These are phyloP conservation scores for Drosophila tsacasi DNA, from an alignment of 1,140 invertebrate genomes.

Conservation along the genomic window DNA sequence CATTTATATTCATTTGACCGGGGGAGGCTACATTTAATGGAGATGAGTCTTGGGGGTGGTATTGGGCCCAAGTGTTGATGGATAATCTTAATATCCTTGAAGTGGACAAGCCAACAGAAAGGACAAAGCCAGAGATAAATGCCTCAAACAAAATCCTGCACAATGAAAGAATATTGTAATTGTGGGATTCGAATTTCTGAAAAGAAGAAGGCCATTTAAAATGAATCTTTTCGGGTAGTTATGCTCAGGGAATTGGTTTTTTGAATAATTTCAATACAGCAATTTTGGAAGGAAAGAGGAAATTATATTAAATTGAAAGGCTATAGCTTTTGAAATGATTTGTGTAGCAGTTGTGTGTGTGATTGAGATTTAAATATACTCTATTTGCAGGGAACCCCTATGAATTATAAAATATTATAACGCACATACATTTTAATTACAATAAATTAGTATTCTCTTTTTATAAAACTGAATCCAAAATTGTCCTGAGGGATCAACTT, in stretches of 20 bases:
- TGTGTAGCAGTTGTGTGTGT: neutral
- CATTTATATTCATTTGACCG: slow-evolving; percentile 80
- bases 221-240: neutral
- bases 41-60: neutral
- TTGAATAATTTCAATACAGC: neutral
- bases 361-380: neutral
- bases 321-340: neutral
- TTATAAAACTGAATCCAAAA: neutral
- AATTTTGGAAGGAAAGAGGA: neutral
- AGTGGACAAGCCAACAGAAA: slow-evolving; percentile 54
- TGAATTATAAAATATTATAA: neutral
- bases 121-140: slow-evolving; percentile 43
- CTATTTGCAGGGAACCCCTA: neutral
- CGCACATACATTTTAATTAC: too few relatives aligned
- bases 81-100: slow-evolving; percentile 54
- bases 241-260: neutral
- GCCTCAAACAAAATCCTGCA: slow-evolving; percentile 15
- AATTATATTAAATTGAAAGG: neutral
- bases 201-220: neutral
- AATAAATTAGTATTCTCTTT: neutral
- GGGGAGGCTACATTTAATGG: slow-evolving; percentile 2
- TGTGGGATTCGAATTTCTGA: neutral
- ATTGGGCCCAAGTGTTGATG: slow-evolving; percentile 51
- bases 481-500: too few relatives aligned
- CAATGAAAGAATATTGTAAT: slow-evolving; percentile 8